Percentiles rank a stretch among this genome's conserved stretches.
phyloP scores from a whole-genome alignment of 2,797 vertebrate species.

The Petrocephalus schoutedeni region DNA sequence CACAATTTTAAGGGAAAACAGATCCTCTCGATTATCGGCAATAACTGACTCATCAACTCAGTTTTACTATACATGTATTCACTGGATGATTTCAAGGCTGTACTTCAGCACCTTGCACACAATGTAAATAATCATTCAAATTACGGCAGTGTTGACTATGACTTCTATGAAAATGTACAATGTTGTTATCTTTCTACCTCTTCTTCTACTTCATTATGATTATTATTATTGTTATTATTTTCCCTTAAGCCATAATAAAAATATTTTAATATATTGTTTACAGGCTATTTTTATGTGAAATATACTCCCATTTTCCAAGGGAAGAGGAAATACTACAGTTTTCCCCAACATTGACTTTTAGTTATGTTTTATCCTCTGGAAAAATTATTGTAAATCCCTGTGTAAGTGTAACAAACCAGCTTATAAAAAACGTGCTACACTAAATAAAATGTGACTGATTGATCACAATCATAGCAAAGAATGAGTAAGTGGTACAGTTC shows the following conservation, averaged over 20 bases:
- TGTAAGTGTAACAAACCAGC: background rate
- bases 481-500: background rate
- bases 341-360: background rate
- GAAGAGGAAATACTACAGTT: background rate
- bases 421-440: background rate
- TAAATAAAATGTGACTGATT: background rate
- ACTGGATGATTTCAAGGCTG: background rate
- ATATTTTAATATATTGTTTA: background rate
- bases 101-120: background rate
- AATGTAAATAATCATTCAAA: background rate
- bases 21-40: background rate
- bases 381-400: background rate
- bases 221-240: background rate
- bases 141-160: background rate
- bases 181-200: background rate
- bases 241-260: background rate
- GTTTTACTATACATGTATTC: background rate
- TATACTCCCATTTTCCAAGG: background rate
- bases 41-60: background rate
- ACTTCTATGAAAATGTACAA: background rate
- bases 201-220: background rate
- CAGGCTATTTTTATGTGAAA: background rate
- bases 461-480: background rate
- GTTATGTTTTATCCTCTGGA: background rate
- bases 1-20: background rate